Conservation (phyloP, 2,797 vertebrate species). For the Stomatorhinus walkeri region DNA sequence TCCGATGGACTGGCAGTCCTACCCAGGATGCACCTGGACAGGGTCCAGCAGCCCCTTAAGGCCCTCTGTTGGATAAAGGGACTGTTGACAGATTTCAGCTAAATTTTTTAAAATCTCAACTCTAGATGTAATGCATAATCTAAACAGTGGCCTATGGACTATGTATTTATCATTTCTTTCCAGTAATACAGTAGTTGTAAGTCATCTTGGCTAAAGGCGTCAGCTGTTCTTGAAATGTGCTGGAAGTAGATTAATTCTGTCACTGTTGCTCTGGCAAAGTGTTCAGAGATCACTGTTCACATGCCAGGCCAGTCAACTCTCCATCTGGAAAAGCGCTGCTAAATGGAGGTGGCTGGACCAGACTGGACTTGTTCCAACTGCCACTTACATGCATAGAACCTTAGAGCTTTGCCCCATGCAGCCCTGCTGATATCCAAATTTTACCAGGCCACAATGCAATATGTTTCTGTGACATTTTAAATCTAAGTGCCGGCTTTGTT, state of each 20-base stretch:
- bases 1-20: not conserved
- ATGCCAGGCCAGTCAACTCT: slow-evolving; percentile 10
- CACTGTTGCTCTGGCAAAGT: not conserved
- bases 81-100: not conserved
- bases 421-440: not conserved
- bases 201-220: not conserved
- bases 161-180: not conserved
- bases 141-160: not conserved
- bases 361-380: not conserved
- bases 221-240: not conserved
- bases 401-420: not conserved
- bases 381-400: not conserved
- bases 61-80: not conserved
- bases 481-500: not conserved
- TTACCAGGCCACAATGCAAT: not conserved
- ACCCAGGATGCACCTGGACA: not conserved
- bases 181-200: not conserved
- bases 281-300: not conserved
- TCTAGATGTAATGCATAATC: not conserved
- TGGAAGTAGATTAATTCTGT: slow-evolving; percentile 15
- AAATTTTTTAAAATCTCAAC: not conserved
- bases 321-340: slow-evolving; percentile 3
- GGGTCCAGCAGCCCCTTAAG: not conserved
- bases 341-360: not conserved
- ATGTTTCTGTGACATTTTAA: not conserved